phyloP scores from a whole-genome alignment of 2,888 invertebrate species.

The Drosophila austrosaltans region DNA sequence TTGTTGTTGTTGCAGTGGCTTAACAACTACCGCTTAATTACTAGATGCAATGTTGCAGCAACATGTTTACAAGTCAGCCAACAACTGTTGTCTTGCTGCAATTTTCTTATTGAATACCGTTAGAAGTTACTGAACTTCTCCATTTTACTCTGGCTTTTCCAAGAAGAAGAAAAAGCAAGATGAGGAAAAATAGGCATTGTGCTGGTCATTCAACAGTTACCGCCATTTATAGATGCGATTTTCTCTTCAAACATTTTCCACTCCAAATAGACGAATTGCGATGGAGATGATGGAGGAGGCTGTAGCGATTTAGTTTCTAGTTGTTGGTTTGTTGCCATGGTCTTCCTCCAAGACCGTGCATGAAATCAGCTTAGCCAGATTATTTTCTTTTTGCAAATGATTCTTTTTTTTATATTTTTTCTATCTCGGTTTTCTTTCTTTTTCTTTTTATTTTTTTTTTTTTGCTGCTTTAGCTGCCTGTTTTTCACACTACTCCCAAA shows the following conservation, averaged over 20 bases:
- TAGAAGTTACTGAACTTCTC: constrained; percentile 64
- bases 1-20: background rate
- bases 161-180: constrained; percentile 9
- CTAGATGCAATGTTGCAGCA: constrained; percentile 69
- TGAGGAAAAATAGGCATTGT: constrained; percentile 23
- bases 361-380: constrained; percentile 56
- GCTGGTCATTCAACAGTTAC: constrained; percentile 26
- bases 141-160: constrained; percentile 14
- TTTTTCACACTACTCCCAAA: constrained; percentile 59
- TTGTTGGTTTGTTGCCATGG: constrained; percentile 15
- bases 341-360: constrained; percentile 47
- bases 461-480: constrained; percentile 40
- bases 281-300: background rate
- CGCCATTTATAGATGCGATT: constrained; percentile 50
- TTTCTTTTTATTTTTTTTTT: constrained; percentile 25
- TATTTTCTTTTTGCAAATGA: constrained; percentile 5
- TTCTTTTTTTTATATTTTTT: background rate
- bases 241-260: constrained; percentile 60
- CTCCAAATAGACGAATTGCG: constrained; percentile 35
- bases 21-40: constrained; percentile 64
- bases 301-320: constrained; percentile 39
- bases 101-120: constrained; percentile 51
- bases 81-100: constrained; percentile 56
- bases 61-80: constrained; percentile 65
- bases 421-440: constrained; percentile 7